Evolutionary conservation across 2,797 vertebrate genomes (phyloP).

Genomic region (Pantherophis alleghaniensis): DNA sequence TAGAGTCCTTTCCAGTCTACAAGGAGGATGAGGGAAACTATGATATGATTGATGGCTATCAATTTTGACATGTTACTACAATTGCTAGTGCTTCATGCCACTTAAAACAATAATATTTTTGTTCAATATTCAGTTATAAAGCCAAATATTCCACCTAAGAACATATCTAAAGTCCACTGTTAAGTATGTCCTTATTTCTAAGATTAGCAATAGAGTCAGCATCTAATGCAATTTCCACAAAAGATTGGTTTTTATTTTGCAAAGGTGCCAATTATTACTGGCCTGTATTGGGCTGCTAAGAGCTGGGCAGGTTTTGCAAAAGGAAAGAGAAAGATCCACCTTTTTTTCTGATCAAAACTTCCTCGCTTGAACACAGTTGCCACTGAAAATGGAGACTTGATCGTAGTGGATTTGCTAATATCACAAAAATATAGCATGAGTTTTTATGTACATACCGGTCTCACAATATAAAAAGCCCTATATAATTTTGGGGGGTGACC

Average conservation of each 20-base stretch:
- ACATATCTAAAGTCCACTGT: conserved; percentile 27
- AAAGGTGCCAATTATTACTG: neutral
- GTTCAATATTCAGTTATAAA: neutral
- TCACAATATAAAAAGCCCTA: neutral
- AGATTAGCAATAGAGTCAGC: neutral
- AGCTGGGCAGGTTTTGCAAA: neutral
- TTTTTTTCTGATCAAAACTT: neutral
- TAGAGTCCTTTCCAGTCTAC: neutral
- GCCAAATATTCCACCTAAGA: conserved; percentile 48
- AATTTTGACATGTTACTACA: conserved; percentile 38
- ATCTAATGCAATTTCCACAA: neutral
- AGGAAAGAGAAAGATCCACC: neutral
- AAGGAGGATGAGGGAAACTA: neutral
- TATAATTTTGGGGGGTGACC: neutral
- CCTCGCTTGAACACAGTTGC: neutral
- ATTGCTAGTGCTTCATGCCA: conserved; percentile 38
- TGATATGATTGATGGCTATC: conserved; percentile 5
- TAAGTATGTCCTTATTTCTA: conserved; percentile 52
- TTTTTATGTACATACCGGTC: neutral
- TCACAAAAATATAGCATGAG: neutral
- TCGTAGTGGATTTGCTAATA: neutral
- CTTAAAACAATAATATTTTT: conserved; percentile 29
- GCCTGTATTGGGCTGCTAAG: neutral
- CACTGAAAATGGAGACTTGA: neutral
- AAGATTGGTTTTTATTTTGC: neutral